Evolutionary conservation across 1,140 invertebrate species (phyloP), one percentile per base, ranked within the genome.

Genomic region (Brachionus paranguensis): DNA sequence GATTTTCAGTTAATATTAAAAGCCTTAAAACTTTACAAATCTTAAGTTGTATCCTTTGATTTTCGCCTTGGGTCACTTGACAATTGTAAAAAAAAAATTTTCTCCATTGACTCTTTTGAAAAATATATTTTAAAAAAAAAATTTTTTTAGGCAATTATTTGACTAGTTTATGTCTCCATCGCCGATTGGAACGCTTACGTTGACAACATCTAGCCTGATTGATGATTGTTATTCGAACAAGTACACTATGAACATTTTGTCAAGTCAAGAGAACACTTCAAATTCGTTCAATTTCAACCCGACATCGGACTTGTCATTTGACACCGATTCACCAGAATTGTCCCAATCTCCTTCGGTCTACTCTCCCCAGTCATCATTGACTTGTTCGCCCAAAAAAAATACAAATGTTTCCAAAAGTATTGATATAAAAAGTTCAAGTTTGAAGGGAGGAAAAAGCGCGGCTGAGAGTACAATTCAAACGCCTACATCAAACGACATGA

Each of bases 141-240:
- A 29, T 2, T 29, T 37, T 37, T 37, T 37, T 37, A 37, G 7
- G 33, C 5, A 37, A 60, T 60, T 60, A 60, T 60, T 24, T 60
- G 8, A 60, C 53, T 20, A 60, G 53, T 68, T 68, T 68, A 68
- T 68, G 65, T 68, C 65, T 68, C 65, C 65, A 68, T 68, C 65
- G 17, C 65, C 65, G 12, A 41, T 68, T 68, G 65, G 27, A 68
- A 68, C 65, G 1, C 6, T 33, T 12, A n/a, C 65, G 12, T 29
- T 68, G 17, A 68, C 65, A 33, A 14, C 65, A 29, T 68, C 65
- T 11, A 12, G 33, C 12, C 10, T 33, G n/a, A n/a, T n/a, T 41
- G 33, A 33, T 41, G 65, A 68, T 7, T 41, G 29, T 17, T 29
- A 29, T 68, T 68, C 65, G n/a, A 68, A 33, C 7, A 68, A 68